Percentiles rank a stretch among this genome's conserved stretches.
Conservation (phyloP, 2,888 invertebrate species). For the Mythimna impura region DNA sequence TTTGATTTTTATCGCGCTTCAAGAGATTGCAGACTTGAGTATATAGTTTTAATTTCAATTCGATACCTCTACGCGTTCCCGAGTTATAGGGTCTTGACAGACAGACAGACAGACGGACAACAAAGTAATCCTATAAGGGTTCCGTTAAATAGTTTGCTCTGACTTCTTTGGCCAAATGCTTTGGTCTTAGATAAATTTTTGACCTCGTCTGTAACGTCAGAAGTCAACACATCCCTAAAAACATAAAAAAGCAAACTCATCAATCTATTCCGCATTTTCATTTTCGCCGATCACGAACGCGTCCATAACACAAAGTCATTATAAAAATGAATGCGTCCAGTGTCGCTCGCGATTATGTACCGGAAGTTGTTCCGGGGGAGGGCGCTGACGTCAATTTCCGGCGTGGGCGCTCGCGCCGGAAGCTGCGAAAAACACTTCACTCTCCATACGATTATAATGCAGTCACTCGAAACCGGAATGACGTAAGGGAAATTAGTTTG, state of each 20-base stretch:
- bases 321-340: conserved; percentile 77
- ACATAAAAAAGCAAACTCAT: conserved; percentile 11
- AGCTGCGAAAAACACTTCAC: conserved; percentile 74
- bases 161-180: too few relatives aligned
- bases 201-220: too few relatives aligned
- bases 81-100: too few relatives aligned
- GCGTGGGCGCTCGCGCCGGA: conserved; percentile 75
- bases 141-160: too few relatives aligned
- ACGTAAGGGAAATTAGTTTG: conserved; percentile 61
- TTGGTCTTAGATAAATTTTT: too few relatives aligned
- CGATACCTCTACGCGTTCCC: too few relatives aligned
- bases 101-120: too few relatives aligned
- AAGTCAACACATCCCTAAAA: background rate
- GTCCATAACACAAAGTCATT: conserved; percentile 65
- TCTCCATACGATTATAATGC: conserved; percentile 70
- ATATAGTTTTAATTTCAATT: too few relatives aligned
- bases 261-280: conserved; percentile 40
- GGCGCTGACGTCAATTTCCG: conserved; percentile 83
- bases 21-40: too few relatives aligned
- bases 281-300: conserved; percentile 27
- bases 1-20: too few relatives aligned
- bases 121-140: too few relatives aligned
- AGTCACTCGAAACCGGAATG: conserved; percentile 53
- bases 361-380: conserved; percentile 79
- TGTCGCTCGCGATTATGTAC: conserved; percentile 77